A percentile compares a stretch with the other conserved stretches of the same genome.
Conservation (phyloP, 2,113 vertebrate genomes). For the Pygoscelis adeliae region DNA sequence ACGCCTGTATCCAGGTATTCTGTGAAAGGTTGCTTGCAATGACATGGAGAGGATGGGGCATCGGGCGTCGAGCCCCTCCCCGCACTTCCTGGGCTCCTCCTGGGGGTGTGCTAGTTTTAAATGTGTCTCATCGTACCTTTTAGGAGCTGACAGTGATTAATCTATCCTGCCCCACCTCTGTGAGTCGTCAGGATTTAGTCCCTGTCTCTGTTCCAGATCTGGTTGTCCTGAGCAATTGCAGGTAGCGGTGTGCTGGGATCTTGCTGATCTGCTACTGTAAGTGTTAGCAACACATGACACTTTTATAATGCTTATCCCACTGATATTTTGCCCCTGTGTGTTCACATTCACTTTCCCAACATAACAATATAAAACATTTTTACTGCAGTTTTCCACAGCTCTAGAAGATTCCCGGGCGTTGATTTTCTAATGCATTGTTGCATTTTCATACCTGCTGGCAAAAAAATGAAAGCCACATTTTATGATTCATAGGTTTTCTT, state of each 20-base stretch:
- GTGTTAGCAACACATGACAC: background rate
- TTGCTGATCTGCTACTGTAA: background rate
- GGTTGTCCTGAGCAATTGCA: background rate
- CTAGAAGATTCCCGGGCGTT: background rate
- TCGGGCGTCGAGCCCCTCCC: accelerated
- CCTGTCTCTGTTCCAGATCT: background rate
- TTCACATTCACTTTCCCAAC: background rate
- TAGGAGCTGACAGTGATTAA: background rate
- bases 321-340: accelerated
- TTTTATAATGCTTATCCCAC: background rate
- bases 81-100: background rate
- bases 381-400: background rate
- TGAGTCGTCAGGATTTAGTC: background rate
- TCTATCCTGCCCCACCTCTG: background rate
- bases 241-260: background rate
- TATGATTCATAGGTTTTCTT: background rate
- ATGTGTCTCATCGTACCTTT: background rate
- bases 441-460: background rate
- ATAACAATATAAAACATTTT: background rate
- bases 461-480: background rate
- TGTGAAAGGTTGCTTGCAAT: background rate
- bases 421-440: background rate
- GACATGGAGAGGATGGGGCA: accelerated
- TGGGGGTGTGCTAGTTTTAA: background rate
- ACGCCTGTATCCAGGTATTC: background rate